Conservation (phyloP, 2,888 invertebrate genomes). For the Campoletis raptor region DNA sequence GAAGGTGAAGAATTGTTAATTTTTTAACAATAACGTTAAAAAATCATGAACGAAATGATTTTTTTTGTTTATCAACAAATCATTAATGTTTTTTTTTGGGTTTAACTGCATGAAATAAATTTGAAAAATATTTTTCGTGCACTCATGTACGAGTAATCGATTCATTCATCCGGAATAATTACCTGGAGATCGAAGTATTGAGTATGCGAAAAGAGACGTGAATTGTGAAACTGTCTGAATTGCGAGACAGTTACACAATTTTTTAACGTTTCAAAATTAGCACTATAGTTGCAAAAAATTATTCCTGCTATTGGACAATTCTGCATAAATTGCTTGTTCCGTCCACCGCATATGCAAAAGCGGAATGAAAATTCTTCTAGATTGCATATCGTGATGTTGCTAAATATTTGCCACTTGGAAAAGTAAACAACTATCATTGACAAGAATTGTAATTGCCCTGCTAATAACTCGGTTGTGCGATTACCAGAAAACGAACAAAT, state of each 20-base stretch:
- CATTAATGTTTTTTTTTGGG: background rate
- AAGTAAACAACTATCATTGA: constrained; percentile 58
- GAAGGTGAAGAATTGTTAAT: background rate
- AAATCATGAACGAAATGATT: background rate
- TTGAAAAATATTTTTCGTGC: background rate
- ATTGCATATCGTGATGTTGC: constrained; percentile 29
- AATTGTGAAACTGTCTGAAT: constrained; percentile 34
- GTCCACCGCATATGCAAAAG: background rate
- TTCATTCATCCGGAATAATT: constrained; percentile 47
- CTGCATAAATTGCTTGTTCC: constrained; percentile 13
- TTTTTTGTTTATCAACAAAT: background rate
- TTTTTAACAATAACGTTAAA: background rate
- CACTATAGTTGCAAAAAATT: constrained; percentile 51
- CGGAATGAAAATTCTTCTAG: background rate
- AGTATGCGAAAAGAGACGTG: constrained; percentile 15
- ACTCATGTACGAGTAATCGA: background rate
- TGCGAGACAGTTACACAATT: constrained; percentile 1
- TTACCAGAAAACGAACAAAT: constrained; percentile 57
- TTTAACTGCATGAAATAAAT: background rate
- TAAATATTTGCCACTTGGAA: constrained; percentile 30
- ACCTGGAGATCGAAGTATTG: constrained; percentile 11
- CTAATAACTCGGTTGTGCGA: constrained; percentile 6
- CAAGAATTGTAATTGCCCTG: constrained; percentile 61
- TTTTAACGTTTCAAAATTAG: background rate
- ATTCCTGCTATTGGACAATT: constrained; percentile 46